A percentile compares a stretch with the other conserved stretches of the same genome.
These are phyloP conservation scores for Microcebus tavaratra DNA, from an alignment of 2,113 vertebrate genomes.

Conservation along the genomic window DNA sequence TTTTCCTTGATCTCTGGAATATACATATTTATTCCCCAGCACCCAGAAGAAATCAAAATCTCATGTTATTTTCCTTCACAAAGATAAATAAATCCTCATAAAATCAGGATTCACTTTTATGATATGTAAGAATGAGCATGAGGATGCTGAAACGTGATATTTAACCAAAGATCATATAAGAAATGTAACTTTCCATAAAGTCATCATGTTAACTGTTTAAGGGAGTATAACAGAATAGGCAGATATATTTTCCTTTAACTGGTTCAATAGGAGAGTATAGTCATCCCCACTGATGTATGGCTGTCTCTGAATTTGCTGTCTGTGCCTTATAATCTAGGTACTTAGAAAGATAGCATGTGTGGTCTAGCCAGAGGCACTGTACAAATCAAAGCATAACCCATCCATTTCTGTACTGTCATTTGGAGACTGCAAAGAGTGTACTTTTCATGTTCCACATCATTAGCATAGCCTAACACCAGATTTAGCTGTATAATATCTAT, in stretches of 20 bases:
- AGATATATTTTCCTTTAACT: constrained; percentile 17
- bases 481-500: background rate
- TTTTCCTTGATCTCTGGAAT: background rate
- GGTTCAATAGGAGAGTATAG: background rate
- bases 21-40: background rate
- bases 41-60: background rate
- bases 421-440: background rate
- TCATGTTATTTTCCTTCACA: background rate
- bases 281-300: background rate
- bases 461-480: background rate
- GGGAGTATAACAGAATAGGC: background rate
- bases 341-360: constrained; percentile 24
- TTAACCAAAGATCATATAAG: background rate
- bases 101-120: background rate
- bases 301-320: constrained; percentile 21
- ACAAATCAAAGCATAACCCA: constrained; percentile 20
- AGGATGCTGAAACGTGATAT: background rate
- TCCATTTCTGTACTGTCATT: constrained; percentile 21
- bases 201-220: background rate
- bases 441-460: constrained; percentile 6
- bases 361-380: background rate
- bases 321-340: constrained; percentile 13
- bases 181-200: background rate
- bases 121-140: background rate
- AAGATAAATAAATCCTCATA: background rate